Evolutionary conservation across 1,140 invertebrate genomes (phyloP), one percentile per base, ranked within the genome.

Genomic region (Pseudomyrmex concolor): DNA sequence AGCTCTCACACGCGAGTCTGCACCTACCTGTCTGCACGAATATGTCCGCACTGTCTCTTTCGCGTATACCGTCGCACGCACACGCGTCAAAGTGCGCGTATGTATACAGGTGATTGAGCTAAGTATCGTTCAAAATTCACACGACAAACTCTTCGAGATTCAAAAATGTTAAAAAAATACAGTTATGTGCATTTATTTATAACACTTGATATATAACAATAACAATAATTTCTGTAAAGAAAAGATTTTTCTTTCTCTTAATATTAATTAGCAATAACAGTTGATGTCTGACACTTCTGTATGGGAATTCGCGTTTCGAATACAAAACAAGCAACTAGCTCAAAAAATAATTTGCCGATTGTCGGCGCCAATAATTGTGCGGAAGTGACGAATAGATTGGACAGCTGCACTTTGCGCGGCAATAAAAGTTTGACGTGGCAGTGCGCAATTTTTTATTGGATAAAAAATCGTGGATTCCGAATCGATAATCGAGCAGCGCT

Each of bases 11-110:
- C 72, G 81, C 54, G 57, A 13, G 45, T 64, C 55, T 55, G 82
- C 81, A 84, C 87, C 87, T 89, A 89, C 87, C 84, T 89, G 86
- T 87, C 83, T 76, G 57, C 80, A 67, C 76, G 76, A 84, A 84
- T 34, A 34, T 76, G 72, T 59, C 72, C 85, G 51, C 62, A 15
- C 60, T 66, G 43, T 63, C 84, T 78, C 57, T 60, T 50, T 78
- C 22, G 9, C 48, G 15, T 17, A 48, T 45, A 45, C 15, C 19
- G 68, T n/a, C 57, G 19, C 19, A 22, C 50, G n/a, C 9, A 63
- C n/a, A 22, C 19, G 7, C 8, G 12, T 13, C 12, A 22, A 15
- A 50, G 22, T 60, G 22, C 34, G n/a, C 10, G 12, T 19, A 54
- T 34, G 50, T 8, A 12, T 48, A 50, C 63, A 74, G 68, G 64